Percentiles rank a stretch among this genome's conserved stretches.
phyloP scores from a whole-genome alignment of 2,888 invertebrate genomes.

The Sylvicola cinctus region DNA sequence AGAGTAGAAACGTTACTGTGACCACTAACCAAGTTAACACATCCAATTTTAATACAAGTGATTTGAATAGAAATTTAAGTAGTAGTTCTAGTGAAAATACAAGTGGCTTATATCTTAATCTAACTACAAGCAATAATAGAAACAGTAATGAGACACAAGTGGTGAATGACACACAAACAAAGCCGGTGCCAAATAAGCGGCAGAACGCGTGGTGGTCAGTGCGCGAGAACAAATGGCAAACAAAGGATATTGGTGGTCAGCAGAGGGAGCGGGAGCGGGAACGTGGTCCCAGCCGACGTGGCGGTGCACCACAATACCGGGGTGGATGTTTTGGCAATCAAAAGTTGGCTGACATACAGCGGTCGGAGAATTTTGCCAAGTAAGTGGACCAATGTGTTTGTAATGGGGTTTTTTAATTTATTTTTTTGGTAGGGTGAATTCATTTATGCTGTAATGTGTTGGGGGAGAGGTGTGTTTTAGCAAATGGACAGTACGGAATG shows the following conservation, averaged over 20 bases:
- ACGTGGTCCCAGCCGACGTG: conserved; percentile 6
- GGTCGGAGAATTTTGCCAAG: conserved; percentile 13
- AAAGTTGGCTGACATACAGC: conserved; percentile 9
- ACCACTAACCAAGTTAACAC: conserved; percentile 2
- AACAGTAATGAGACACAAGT: conserved; percentile 5
- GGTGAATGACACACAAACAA: background rate
- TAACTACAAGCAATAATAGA: conserved; percentile 8
- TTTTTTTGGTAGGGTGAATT: too few relatives aligned
- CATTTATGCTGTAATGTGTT: too few relatives aligned
- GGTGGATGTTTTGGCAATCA: conserved; percentile 14
- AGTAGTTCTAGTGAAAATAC: conserved; percentile 15
- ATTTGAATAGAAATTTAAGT: conserved; percentile 6
- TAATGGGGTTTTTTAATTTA: background rate
- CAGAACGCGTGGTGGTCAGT: conserved; percentile 10
- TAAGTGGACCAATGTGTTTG: conserved; percentile 8
- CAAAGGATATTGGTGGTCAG: background rate
- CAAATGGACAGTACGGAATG: too few relatives aligned
- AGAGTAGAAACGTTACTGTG: too few relatives aligned
- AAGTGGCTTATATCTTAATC: conserved; percentile 17
- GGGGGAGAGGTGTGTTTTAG: too few relatives aligned
- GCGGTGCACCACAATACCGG: conserved; percentile 10
- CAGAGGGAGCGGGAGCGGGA: conserved; percentile 1
- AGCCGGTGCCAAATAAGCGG: conserved; percentile 7
- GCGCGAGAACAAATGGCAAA: conserved; percentile 3
- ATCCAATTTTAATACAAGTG: conserved; percentile 2